Conservation (phyloP, 2,888 invertebrate species). For the Ctena decussata region DNA sequence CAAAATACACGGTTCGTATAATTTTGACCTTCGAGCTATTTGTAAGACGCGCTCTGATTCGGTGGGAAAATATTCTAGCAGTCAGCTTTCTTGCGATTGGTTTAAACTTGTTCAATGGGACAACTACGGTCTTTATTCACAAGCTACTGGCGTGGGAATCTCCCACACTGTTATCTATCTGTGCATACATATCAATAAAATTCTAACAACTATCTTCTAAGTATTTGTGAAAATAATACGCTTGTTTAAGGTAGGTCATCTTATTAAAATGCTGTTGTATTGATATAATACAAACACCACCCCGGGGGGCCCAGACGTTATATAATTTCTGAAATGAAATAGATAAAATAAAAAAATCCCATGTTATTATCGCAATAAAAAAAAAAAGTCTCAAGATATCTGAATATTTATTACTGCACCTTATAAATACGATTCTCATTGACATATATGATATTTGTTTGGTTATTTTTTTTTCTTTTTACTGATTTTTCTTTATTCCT, state of each 20-base stretch:
- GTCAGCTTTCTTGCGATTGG: constrained; percentile 61
- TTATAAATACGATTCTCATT: no score
- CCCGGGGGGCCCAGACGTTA: neutral
- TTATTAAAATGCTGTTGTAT: neutral
- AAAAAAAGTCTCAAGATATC: no score
- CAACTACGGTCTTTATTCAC: constrained; percentile 73
- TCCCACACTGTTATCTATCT: neutral
- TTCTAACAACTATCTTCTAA: neutral
- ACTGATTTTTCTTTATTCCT: no score
- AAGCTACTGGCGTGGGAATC: constrained; percentile 74
- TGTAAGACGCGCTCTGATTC: constrained; percentile 50
- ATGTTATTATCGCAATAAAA: no score
- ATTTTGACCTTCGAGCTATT: constrained; percentile 51
- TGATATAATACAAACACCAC: neutral
- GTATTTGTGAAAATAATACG: constrained; percentile 1
- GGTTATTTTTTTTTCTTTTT: no score
- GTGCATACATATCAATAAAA: neutral
- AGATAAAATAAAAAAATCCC: no score
- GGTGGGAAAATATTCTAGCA: constrained; percentile 36
- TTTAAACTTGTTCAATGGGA: constrained; percentile 63
- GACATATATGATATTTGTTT: no score
- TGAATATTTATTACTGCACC: no score
- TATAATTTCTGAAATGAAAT: neutral
- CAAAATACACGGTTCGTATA: neutral
- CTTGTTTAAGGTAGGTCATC: neutral